These are phyloP conservation scores for Chrysocyon brachyurus DNA, from an alignment of 2,797 vertebrate genomes.

Conservation along the genomic window DNA sequence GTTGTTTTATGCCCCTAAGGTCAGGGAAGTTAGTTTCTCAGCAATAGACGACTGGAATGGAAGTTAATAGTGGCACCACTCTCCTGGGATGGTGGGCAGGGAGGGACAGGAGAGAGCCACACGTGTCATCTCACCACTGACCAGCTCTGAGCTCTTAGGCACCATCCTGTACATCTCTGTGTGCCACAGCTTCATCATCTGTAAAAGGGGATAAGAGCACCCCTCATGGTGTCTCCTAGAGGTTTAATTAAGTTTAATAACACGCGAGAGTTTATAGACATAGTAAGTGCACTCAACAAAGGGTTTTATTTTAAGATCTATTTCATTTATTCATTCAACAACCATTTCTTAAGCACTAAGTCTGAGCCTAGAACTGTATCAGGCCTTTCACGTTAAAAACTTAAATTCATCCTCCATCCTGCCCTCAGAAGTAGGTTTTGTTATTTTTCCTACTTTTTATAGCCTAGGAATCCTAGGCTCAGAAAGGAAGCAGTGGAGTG, in stretches of 20 bases:
- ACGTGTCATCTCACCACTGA: no score
- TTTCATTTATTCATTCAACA: constrained; percentile 30
- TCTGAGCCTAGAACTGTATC: neutral
- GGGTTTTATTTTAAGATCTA: neutral
- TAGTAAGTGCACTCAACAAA: neutral
- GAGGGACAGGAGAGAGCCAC: neutral
- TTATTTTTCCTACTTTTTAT: neutral
- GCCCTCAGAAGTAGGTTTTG: neutral
- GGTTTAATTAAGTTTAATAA: neutral
- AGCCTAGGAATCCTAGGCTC: neutral
- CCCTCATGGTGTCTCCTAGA: neutral
- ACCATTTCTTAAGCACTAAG: neutral
- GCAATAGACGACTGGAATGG: neutral
- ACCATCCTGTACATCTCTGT: neutral
- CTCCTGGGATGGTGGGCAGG: neutral
- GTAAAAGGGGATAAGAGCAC: neutral
- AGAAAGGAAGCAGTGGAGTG: neutral
- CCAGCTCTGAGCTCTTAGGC: neutral
- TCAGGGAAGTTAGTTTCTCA: neutral
- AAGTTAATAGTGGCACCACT: neutral
- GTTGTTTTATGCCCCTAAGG: neutral
- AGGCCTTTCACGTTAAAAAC: neutral
- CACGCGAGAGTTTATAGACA: neutral
- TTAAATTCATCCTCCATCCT: neutral
- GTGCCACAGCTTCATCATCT: neutral